These are phyloP conservation scores for Tympanoctomys barrerae DNA, from an alignment of 2,797 vertebrate genomes.

Conservation along the genomic window DNA sequence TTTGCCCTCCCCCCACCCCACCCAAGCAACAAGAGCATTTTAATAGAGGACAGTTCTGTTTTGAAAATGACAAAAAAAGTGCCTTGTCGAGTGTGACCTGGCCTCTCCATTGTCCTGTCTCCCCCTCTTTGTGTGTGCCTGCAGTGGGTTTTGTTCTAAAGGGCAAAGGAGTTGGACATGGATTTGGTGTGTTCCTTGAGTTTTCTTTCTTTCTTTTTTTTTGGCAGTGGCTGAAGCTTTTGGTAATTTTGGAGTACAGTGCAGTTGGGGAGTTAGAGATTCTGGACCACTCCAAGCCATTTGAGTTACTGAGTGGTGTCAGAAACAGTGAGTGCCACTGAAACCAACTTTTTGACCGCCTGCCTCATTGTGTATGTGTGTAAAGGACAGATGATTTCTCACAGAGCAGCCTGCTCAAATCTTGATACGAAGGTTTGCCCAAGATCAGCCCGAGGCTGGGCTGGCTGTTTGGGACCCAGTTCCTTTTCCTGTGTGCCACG, in stretches of 20 bases:
- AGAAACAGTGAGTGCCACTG: constrained; percentile 46
- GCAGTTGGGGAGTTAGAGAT: constrained; percentile 52
- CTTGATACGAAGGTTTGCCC: not conserved
- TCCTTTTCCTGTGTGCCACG: not conserved
- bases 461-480: not conserved
- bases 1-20: constrained; percentile 32
- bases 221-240: constrained; percentile 67
- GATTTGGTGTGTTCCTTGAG: constrained; percentile 80
- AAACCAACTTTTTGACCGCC: constrained; percentile 40
- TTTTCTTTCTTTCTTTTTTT: constrained; percentile 55
- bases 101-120: constrained; percentile 78
- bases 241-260: constrained; percentile 67
- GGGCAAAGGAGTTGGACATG: constrained; percentile 80
- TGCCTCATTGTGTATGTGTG: not conserved
- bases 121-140: constrained; percentile 48
- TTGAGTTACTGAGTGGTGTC: constrained; percentile 27
- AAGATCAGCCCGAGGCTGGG: not conserved
- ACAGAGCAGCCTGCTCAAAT: not conserved
- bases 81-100: constrained; percentile 80
- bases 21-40: constrained; percentile 76
- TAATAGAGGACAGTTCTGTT: constrained; percentile 83
- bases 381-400: constrained; percentile 58
- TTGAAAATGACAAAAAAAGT: constrained; percentile 81
- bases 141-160: constrained; percentile 80
- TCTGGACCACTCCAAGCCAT: constrained; percentile 14